phyloP scores from a whole-genome alignment of 2,797 vertebrate genomes.

The Naso thynnoides region DNA sequence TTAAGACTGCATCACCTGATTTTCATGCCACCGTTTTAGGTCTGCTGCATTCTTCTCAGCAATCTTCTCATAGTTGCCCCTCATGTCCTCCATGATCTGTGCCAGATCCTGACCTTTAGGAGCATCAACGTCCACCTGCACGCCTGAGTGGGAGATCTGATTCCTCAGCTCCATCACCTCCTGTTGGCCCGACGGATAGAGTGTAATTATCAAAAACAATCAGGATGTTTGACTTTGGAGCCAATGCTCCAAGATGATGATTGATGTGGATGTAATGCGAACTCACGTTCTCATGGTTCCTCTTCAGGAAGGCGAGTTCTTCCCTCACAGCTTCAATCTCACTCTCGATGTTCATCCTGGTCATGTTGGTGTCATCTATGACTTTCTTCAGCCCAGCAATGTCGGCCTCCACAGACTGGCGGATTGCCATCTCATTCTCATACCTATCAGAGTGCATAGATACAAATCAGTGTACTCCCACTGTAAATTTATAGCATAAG shows the following conservation, averaged over 20 bases:
- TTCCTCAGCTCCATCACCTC: conserved; percentile 89
- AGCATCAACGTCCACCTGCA: conserved; percentile 94
- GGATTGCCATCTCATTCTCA: conserved; percentile 90
- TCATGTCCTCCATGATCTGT: conserved; percentile 90
- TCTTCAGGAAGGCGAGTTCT: conserved; percentile 91
- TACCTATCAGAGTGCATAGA: conserved; percentile 77
- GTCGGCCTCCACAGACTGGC: conserved; percentile 92
- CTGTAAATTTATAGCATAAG: not conserved
- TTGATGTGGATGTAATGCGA: not conserved
- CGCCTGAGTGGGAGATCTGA: conserved; percentile 88
- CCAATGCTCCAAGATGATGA: not conserved
- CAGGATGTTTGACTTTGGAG: not conserved
- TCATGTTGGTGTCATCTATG: conserved; percentile 93
- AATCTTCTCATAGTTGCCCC: conserved; percentile 89
- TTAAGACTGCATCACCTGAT: conserved; percentile 79
- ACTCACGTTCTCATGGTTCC: conserved; percentile 89
- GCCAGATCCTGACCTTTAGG: conserved; percentile 91
- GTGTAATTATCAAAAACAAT: not conserved
- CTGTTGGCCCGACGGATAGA: conserved; percentile 65
- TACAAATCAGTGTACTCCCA: not conserved
- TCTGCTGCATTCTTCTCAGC: conserved; percentile 91
- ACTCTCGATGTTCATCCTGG: conserved; percentile 90
- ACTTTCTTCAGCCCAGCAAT: conserved; percentile 90
- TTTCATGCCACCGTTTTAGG: conserved; percentile 89
- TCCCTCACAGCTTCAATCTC: conserved; percentile 93